phyloP scores from a whole-genome alignment of 2,888 invertebrate species.

The Sthenelais limicola region DNA sequence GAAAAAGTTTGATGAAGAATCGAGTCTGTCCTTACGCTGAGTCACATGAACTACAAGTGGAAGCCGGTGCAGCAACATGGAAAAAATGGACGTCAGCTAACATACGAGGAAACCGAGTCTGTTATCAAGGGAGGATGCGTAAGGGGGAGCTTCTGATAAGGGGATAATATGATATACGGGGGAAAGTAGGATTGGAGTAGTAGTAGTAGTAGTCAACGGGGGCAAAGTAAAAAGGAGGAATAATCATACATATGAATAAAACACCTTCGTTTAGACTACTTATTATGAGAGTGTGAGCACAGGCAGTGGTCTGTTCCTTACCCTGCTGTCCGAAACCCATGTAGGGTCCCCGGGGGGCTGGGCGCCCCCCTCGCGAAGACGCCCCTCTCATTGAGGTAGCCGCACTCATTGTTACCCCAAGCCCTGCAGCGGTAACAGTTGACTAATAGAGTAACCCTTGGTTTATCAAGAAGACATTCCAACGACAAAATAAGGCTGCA shows the following conservation, averaged over 20 bases:
- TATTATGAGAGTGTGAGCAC: constrained; percentile 24
- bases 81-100: not conserved
- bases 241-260: constrained; percentile 5
- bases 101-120: no score
- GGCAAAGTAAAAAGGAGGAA: no score
- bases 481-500: no score
- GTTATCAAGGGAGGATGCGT: no score
- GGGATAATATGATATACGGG: no score
- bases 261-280: not conserved
- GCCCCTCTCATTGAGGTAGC: constrained; percentile 15
- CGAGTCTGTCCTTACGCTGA: not conserved
- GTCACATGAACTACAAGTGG: constrained; percentile 8
- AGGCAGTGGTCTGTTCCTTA: constrained; percentile 23
- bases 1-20: not conserved
- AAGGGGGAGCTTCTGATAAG: no score
- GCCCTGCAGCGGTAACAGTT: constrained; percentile 31
- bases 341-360: constrained; percentile 30
- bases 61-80: constrained; percentile 18
- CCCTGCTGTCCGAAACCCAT: constrained; percentile 35
- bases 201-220: no score
- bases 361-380: constrained; percentile 15
- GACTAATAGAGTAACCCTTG: constrained; percentile 36
- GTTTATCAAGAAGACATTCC: no score
- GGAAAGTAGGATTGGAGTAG: no score
- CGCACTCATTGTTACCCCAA: constrained; percentile 32